Base-by-base conservation (phyloP, 92 coral and sea anemone genomes). In the Epizoanthus scotinus region DNA sequence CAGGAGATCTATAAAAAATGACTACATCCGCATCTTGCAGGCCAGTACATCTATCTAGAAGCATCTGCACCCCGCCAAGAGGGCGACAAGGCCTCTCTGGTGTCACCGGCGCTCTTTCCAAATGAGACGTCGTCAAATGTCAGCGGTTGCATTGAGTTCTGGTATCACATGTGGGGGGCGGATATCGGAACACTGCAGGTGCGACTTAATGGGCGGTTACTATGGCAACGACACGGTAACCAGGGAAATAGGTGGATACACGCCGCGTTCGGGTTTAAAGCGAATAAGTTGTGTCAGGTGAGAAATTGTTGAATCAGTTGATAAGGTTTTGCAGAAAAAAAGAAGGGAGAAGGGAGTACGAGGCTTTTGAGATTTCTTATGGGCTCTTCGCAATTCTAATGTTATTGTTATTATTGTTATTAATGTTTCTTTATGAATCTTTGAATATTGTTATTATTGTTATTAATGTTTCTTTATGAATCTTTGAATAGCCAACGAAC, bases 111-210 rank as follows among this genome's bases (percentile, higher is more conserved):
- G 5, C 67, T 61, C 29, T 22, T 21, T 61, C 0, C 67, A 20
- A 61, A 61, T 21, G 24, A 61, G 21, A 61, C 67, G 13, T 61
- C 27, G 2, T 61, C 67, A 25, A 61, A 61, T 61, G 67, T 61
- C 12, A 3, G 26, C 67, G 67, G 67, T 1, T 61, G 67, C 67
- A 25, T 61, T n/a, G 26, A 61, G 27, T 61, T 61, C 9, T 61
- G 67, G 67, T 61, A 61, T 21, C 67, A 61, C 67, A 61, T 61
- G 67, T 61, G 67, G 67, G 67, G 67, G 6, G 25, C 3, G 13
- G 29, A 13, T n/a, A 25, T 61, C 21, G 67, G 67, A 27, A 61
- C 2, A 12, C 29, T 61, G 8, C 20, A 21, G 9, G 67, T 61
- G 0, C 20, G 2, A 6, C 31, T 61, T 14, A 31, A 61, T 61